Evolutionary conservation across 2,797 vertebrate genomes (phyloP).

Genomic region (Hemitrygon akajei): DNA sequence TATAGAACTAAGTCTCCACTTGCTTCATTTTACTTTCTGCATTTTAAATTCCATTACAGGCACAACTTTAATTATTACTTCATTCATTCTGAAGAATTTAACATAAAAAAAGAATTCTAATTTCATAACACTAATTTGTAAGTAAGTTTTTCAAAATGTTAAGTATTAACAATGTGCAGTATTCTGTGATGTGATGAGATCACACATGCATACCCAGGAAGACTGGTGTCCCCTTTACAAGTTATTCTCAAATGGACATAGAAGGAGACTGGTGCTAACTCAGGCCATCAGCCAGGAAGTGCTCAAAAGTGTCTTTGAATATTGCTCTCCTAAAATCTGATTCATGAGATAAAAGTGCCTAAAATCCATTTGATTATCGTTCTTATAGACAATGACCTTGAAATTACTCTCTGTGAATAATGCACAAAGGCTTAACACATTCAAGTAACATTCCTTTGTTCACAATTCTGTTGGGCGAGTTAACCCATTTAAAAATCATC

Average conservation of each 20-base stretch:
- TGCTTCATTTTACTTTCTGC: background rate
- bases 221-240: background rate
- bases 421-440: conserved; percentile 30
- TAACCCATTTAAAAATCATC: conserved; percentile 15
- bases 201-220: background rate
- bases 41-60: background rate
- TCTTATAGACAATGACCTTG: conserved; percentile 27
- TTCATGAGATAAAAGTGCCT: background rate
- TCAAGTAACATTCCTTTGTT: conserved; percentile 22
- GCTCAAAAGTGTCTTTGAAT: background rate
- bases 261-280: background rate
- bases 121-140: background rate
- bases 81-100: conserved; percentile 4
- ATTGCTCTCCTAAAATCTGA: background rate
- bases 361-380: background rate
- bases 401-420: background rate
- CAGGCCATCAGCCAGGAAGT: background rate
- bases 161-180: background rate
- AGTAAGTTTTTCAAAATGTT: background rate
- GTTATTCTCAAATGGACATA: background rate
- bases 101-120: background rate
- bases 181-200: background rate
- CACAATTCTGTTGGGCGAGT: background rate
- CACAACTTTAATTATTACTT: background rate
- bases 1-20: background rate